These are phyloP conservation scores for Gallinago undulata DNA, from an alignment of 2,113 vertebrate species.

Conservation along the genomic window DNA sequence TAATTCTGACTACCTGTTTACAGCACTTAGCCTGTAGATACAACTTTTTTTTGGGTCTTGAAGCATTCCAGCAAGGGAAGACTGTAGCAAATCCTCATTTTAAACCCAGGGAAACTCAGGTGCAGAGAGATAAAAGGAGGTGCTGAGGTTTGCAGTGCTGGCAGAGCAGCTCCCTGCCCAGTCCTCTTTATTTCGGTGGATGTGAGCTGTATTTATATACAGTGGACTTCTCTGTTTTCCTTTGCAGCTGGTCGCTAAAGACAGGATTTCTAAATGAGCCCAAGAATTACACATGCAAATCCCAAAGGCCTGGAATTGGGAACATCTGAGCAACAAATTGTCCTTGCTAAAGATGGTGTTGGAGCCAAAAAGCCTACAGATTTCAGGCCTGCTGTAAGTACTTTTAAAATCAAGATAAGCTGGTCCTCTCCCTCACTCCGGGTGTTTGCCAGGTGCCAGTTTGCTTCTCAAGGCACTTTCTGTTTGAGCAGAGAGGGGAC, in stretches of 20 bases:
- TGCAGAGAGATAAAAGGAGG: not conserved
- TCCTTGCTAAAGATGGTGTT: slow-evolving; percentile 9
- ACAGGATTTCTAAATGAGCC: slow-evolving; percentile 25
- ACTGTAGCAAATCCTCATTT: not conserved
- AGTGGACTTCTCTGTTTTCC: not conserved
- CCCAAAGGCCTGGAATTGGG: slow-evolving; percentile 13
- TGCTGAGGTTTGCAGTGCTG: not conserved
- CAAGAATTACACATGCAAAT: slow-evolving; percentile 45
- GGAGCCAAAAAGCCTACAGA: slow-evolving; percentile 37
- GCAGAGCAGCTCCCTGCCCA: not conserved
- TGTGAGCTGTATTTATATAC: not conserved
- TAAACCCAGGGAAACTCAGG: not conserved
- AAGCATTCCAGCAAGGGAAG: not conserved
- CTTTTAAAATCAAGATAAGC: not conserved
- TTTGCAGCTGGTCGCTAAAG: slow-evolving; percentile 13
- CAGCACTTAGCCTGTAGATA: not conserved
- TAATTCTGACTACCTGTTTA: not conserved
- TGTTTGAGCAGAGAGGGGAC: not conserved
- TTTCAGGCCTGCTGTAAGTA: not conserved
- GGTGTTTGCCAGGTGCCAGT: not conserved
- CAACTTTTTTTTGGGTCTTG: not conserved
- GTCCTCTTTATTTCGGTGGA: not conserved
- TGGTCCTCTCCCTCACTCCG: not conserved
- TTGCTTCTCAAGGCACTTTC: not conserved
- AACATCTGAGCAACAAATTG: slow-evolving; percentile 58